phyloP scores from a whole-genome alignment of 2,113 vertebrate genomes.

The Fukomys damarensis region DNA sequence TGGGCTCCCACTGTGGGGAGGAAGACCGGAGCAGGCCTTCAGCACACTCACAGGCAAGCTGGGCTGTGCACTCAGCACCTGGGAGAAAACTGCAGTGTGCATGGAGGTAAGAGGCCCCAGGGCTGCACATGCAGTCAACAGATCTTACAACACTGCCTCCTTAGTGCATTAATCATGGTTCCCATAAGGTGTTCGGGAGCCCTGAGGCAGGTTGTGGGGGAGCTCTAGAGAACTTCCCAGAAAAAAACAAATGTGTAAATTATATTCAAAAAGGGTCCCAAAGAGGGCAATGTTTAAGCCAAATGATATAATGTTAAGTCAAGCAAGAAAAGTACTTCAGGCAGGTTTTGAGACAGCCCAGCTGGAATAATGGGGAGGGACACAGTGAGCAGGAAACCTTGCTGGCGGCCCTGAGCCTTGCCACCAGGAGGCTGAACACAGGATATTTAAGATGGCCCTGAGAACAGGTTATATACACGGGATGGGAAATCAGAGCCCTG shows the following conservation, averaged over 20 bases:
- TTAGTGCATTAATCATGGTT: background rate
- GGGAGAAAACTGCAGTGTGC: rapidly evolving
- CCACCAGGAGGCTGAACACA: background rate
- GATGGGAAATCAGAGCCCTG: background rate
- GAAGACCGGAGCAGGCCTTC: background rate
- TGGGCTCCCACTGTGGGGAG: rapidly evolving
- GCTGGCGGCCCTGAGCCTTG: background rate
- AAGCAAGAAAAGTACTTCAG: slow-evolving; percentile 44
- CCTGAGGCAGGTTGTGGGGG: background rate
- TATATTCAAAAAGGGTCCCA: slow-evolving; percentile 60
- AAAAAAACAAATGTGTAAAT: slow-evolving; percentile 52
- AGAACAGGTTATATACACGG: background rate
- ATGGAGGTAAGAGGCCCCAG: background rate
- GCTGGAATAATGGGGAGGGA: background rate
- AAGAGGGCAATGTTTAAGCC: slow-evolving; percentile 50
- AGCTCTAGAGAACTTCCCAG: background rate
- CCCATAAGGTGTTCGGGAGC: background rate
- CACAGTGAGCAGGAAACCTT: background rate
- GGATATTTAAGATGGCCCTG: background rate
- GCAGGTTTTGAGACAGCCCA: background rate
- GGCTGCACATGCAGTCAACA: background rate
- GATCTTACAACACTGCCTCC: background rate
- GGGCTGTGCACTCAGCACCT: too few relatives aligned
- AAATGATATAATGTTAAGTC: slow-evolving; percentile 55
- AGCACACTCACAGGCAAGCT: background rate